Percentiles rank a stretch among this genome's conserved stretches.
Conservation (phyloP, 2,888 invertebrate genomes). For the Eupithecia centaureata region DNA sequence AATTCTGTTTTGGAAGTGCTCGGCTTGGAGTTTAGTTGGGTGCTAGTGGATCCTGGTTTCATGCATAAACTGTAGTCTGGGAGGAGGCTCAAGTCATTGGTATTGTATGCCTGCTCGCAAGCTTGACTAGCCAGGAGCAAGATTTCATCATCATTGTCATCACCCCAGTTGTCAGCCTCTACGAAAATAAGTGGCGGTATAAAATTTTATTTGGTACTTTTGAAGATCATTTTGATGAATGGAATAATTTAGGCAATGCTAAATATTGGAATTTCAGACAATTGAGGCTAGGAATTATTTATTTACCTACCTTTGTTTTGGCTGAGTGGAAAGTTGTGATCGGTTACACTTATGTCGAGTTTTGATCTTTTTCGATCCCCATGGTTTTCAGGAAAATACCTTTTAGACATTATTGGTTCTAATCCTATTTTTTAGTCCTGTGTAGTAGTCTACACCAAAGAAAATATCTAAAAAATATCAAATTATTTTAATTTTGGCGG, state of each 20-base stretch:
- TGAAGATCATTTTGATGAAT: no score
- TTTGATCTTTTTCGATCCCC: constrained; percentile 73
- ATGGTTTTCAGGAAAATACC: constrained; percentile 65
- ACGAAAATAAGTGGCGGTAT: no score
- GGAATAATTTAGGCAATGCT: no score
- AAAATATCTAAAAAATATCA: background rate
- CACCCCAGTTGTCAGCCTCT: constrained; percentile 68
- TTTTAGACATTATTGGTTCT: constrained; percentile 67
- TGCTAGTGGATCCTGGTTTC: constrained; percentile 72
- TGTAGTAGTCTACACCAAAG: background rate
- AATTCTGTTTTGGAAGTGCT: constrained; percentile 65
- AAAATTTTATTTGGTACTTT: no score
- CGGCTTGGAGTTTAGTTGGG: constrained; percentile 61
- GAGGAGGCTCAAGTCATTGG: constrained; percentile 55
- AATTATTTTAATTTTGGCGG: constrained; percentile 34
- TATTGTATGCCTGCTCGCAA: constrained; percentile 69
- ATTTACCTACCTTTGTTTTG: constrained; percentile 69
- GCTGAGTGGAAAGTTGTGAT: constrained; percentile 77
- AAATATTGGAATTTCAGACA: background rate
- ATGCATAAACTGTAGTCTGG: constrained; percentile 72
- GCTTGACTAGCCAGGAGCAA: constrained; percentile 77
- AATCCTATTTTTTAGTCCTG: background rate
- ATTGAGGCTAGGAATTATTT: background rate
- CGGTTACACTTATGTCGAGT: constrained; percentile 71
- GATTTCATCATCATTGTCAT: constrained; percentile 78